Base-by-base conservation (phyloP, 2,113 vertebrate species). In the Silurus meridionalis region DNA sequence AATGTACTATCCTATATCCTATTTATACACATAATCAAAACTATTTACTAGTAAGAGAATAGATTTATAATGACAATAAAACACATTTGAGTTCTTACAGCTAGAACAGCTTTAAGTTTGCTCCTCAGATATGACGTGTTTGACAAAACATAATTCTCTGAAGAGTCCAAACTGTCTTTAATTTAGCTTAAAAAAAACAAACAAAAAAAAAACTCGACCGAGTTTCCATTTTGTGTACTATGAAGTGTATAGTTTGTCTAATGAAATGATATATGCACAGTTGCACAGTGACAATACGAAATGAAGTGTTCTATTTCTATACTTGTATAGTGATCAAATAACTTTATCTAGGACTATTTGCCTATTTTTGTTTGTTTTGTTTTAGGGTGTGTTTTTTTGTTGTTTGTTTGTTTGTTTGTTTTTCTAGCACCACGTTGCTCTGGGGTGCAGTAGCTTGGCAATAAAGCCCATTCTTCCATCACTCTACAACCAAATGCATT, bases 221-320 rank as follows among this genome's bases (percentile, higher is more conserved):
- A 11, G 17, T 21, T 72, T 17, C 28, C 25, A n/a, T 64, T 82
- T 81, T 71, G 80, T 85, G 82, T 83, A 52, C 48, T 58, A 67
- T 72, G 67, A 79, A 74, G 25, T 37, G 48, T 28, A 21, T 10
- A 81, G 13, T 83, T 67, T 21, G 28, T 87, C 28, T 66, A 79
- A 74, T 55, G 67, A 85, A 37, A 80, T 80, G 7, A 78, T 85
- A 75, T 84, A 82, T 86, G 85, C 87, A 57, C 83, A 80, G 85
- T 88, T 88, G 87, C 89, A 89, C 83, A 89, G 79, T 57, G 66
- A 81, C 25, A 19, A 69, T 85, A 72, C 37, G 63, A 75, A 58
- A 88, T 71, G 60, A 85, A 87, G 55, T 69, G 63, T 71, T 85
- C 75, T 17, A 77, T 67, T 48, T 85, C 83, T 67, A 48, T 25